A percentile compares a stretch with the other conserved stretches of the same genome.
Conservation (phyloP, 2,113 vertebrate species). For the Phodopus roborovskii region DNA sequence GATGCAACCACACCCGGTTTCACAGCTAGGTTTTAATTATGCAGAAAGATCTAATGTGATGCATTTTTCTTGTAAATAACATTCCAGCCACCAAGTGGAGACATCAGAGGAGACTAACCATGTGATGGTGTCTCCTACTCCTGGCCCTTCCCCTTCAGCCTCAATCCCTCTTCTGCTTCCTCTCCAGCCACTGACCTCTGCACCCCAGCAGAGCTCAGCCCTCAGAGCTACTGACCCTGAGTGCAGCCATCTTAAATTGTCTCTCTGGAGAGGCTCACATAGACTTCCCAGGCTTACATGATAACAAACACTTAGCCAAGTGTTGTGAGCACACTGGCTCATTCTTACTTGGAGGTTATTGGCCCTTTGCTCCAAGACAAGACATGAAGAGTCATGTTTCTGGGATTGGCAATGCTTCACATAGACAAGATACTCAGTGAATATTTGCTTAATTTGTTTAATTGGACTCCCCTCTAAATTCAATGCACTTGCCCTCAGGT, state of each 20-base stretch:
- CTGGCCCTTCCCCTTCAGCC: neutral
- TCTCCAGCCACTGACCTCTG: neutral
- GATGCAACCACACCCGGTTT: neutral
- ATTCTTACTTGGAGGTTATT: neutral
- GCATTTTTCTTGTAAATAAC: neutral
- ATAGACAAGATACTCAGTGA: neutral
- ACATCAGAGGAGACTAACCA: too few species aligned
- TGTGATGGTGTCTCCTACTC: neutral
- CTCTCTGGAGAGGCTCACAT: neutral
- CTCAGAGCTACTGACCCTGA: neutral
- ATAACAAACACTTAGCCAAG: too few species aligned
- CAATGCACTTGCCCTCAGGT: neutral
- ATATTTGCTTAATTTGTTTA: neutral
- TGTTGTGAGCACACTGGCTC: neutral
- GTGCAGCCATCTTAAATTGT: neutral
- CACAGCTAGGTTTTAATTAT: neutral
- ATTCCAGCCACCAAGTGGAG: neutral
- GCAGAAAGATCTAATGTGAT: neutral
- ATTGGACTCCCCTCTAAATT: neutral
- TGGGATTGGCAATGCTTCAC: neutral
- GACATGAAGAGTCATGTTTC: neutral
- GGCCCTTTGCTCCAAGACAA: neutral
- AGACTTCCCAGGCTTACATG: neutral
- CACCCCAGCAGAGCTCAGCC: neutral
- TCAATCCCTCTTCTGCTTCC: neutral